phyloP scores from a whole-genome alignment of 37 sponge, comb jelly and placozoan genomes.

The Eunapius fragilis region DNA sequence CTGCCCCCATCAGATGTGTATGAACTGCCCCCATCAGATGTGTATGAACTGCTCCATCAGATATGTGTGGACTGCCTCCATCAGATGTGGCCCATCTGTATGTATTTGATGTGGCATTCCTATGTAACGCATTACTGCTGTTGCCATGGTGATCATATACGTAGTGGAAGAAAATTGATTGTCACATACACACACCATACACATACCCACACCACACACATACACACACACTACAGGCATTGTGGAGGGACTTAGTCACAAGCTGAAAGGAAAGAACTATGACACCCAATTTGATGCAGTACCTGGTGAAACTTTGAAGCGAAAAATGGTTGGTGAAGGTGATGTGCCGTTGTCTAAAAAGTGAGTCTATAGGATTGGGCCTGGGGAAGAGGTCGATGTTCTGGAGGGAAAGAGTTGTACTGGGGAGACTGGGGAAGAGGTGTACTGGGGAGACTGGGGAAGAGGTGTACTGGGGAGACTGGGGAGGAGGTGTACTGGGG shows the following conservation, averaged over 20 bases:
- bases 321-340: not conserved
- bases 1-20: no score
- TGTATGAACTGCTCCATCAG: no score
- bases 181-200: not conserved
- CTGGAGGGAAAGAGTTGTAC: no score
- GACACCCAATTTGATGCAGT: not conserved
- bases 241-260: slow-evolving; percentile 19
- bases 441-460: no score
- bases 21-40: no score
- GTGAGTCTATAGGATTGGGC: not conserved
- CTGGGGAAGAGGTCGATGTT: not conserved
- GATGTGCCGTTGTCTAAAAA: not conserved
- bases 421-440: no score
- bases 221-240: slow-evolving; percentile 46
- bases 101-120: no score
- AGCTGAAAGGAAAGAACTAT: not conserved
- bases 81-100: no score
- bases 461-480: no score
- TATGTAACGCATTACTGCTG: no score
- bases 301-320: not conserved
- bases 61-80: no score
- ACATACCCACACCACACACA: slow-evolving; percentile 32
- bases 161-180: not conserved
- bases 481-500: no score
- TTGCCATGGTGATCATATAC: not conserved